A percentile compares a stretch with the other conserved stretches of the same genome.
These are phyloP conservation scores for Heteromyza rotundicornis DNA, from an alignment of 2,888 invertebrate species.

Conservation along the genomic window DNA sequence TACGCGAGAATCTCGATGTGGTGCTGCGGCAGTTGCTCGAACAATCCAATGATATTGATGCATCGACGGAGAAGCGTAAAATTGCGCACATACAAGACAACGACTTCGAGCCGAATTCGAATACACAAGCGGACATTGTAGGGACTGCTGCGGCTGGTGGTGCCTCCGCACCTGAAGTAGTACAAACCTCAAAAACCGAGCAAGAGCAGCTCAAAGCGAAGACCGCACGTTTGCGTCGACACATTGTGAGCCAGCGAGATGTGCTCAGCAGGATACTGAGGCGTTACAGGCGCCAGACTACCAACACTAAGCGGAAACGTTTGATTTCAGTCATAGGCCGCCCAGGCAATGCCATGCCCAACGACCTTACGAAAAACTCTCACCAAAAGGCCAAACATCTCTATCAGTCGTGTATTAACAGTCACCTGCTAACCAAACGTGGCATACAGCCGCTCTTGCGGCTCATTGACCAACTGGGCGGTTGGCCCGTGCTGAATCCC, in stretches of 20 bases:
- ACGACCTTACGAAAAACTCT: slow-evolving; percentile 65
- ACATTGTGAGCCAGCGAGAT: slow-evolving; percentile 48
- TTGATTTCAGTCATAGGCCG: slow-evolving; percentile 27
- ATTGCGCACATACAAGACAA: slow-evolving; percentile 35
- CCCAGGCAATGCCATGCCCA: not conserved
- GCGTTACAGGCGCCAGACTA: slow-evolving; percentile 49
- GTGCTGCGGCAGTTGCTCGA: slow-evolving; percentile 73
- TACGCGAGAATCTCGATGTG: slow-evolving; percentile 79
- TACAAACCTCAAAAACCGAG: slow-evolving; percentile 19
- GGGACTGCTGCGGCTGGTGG: not conserved
- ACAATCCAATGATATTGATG: slow-evolving; percentile 48
- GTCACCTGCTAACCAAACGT: slow-evolving; percentile 72
- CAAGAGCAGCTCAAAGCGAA: slow-evolving; percentile 36
- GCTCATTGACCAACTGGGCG: slow-evolving; percentile 76
- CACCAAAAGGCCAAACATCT: slow-evolving; percentile 81
- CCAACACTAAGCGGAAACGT: slow-evolving; percentile 45
- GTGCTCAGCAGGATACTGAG: slow-evolving; percentile 43
- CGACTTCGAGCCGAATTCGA: slow-evolving; percentile 35
- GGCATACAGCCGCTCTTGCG: slow-evolving; percentile 75
- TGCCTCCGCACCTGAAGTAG: slow-evolving; percentile 6
- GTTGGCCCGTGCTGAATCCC: slow-evolving; percentile 82
- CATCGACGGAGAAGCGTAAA: slow-evolving; percentile 25
- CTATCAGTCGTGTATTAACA: slow-evolving; percentile 87
- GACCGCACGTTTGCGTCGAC: slow-evolving; percentile 40
- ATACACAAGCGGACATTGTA: slow-evolving; percentile 38